Percentiles rank a stretch among this genome's conserved stretches.
Conservation (phyloP, 2,797 vertebrate genomes). For the Graptemys geographica region DNA sequence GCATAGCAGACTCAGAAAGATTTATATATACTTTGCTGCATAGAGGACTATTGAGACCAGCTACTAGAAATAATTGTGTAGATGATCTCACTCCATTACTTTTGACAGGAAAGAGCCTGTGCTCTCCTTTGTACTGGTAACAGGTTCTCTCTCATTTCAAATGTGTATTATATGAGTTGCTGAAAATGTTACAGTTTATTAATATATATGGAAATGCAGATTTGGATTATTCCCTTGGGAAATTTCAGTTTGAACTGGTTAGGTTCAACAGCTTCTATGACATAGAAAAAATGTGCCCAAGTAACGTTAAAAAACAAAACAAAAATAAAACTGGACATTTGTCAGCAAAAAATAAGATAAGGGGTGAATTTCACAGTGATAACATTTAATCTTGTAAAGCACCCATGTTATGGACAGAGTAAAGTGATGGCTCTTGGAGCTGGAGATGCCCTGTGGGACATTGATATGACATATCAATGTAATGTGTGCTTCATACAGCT, state of each 20-base stretch:
- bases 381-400: not conserved
- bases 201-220: constrained; percentile 68
- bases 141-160: constrained; percentile 67
- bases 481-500: not conserved
- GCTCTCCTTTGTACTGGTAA: constrained; percentile 65
- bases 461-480: accelerated
- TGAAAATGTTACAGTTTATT: constrained; percentile 60
- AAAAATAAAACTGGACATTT: constrained; percentile 16
- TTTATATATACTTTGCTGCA: constrained; percentile 51
- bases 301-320: not conserved
- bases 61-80: constrained; percentile 57
- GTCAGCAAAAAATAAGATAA: not conserved
- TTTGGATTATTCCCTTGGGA: constrained; percentile 64
- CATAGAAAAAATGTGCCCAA: constrained; percentile 6
- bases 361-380: constrained; percentile 8
- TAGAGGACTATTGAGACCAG: constrained; percentile 42
- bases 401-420: accelerated
- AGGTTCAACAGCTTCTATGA: constrained; percentile 47
- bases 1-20: constrained; percentile 31
- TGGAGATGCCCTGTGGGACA: not conserved
- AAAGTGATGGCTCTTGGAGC: not conserved
- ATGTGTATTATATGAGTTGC: constrained; percentile 60
- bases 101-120: constrained; percentile 72
- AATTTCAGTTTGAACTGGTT: constrained; percentile 53
- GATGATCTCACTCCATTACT: constrained; percentile 75